Evolutionary conservation across 2,113 vertebrate genomes (phyloP).

Genomic region (Elephas maximus): DNA sequence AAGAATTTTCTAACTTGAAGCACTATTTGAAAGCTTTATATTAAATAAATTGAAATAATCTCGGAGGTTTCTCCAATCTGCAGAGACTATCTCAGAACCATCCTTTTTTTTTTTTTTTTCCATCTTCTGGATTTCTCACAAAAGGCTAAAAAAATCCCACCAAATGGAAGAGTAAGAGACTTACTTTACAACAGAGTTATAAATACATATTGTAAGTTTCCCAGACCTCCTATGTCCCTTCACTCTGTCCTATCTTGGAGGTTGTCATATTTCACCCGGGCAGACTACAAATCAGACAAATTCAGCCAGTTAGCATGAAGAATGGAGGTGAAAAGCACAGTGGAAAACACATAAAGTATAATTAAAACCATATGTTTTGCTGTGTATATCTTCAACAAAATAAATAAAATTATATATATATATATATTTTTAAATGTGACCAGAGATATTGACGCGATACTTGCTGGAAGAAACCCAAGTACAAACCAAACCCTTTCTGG

Average conservation of each 20-base stretch:
- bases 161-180: background rate
- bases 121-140: constrained; percentile 4
- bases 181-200: constrained; percentile 4
- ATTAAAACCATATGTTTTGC: constrained; percentile 83
- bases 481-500: constrained; percentile 65
- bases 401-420: background rate
- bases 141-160: constrained; percentile 1
- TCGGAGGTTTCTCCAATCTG: background rate
- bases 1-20: constrained; percentile 30
- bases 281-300: constrained; percentile 73
- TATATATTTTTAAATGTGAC: background rate
- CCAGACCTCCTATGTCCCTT: background rate
- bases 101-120: background rate
- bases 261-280: constrained; percentile 55
- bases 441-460: constrained; percentile 68
- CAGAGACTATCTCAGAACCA: background rate
- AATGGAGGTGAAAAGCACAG: constrained; percentile 59
- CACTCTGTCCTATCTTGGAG: background rate
- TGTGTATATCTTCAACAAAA: background rate
- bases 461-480: constrained; percentile 69
- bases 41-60: background rate
- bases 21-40: background rate
- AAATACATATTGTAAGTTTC: background rate
- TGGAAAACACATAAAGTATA: constrained; percentile 79
- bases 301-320: constrained; percentile 53